Evolutionary conservation across 1,140 invertebrate genomes (phyloP), one percentile per base, ranked within the genome.

Genomic region (Dendroctonus valens): DNA sequence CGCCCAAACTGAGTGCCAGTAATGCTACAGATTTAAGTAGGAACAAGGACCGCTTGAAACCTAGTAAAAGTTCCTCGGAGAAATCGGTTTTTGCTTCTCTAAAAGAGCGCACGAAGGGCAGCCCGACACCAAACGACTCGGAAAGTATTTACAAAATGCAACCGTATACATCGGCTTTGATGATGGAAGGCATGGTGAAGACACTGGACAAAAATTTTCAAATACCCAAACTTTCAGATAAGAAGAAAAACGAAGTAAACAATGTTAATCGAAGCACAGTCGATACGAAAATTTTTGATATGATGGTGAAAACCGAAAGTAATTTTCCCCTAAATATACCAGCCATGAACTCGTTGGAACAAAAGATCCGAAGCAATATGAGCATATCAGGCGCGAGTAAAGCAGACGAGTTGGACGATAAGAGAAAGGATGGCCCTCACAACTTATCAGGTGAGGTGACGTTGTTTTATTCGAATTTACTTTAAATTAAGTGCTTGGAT

Each of bases 201-300:
- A 86, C 89, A 14, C 76, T 92, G 7, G 90, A 92, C 73, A 91
- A 89, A 0, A 92, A 91, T 74, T 93, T 92, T 81, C 91, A 93
- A 80, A 93, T 93, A 73, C 91, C 91, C 0, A 93, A 93, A 79
- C 74, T 92, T 55, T 90, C 88, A 0, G 85, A 86, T 0, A 74
- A 76, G 55, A 53, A 69, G 12, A 67, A 59, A 14, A 70, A 70
- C 48, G 67, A 57, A 7, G 4, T 69, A n/a, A 74, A 73, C 44
- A 72, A 73, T 51, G 67, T 72, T 8, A 68, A 65, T 39, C 57
- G 69, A 7, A 70, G 62, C 8, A 66, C 72, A 5, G 71, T 74
- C 14, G 69, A 70, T 15, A 72, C 72, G 8, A 77, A 76, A 61
- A 74, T 76, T 50, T 72, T 72, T 42, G 75, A 76, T 67, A 69